Evolutionary conservation across 2,888 invertebrate genomes (phyloP), one percentile per base, ranked within the genome.

Genomic region (Ichneumon xanthorius): DNA sequence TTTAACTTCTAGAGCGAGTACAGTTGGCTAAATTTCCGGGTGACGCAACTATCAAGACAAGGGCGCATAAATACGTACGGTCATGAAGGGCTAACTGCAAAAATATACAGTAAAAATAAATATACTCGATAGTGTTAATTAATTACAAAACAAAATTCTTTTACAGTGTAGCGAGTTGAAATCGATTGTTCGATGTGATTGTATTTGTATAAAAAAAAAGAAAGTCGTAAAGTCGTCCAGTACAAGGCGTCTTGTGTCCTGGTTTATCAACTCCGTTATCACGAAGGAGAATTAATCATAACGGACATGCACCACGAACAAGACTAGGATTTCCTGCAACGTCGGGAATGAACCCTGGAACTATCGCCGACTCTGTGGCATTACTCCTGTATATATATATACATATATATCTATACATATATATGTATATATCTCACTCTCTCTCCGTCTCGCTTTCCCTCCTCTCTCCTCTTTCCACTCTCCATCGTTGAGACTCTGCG

Each of bases 401-500:
- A 68, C 78, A 16, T 45, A 37, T 37, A 37, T 22, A 55, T 55
- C 0, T 22, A 9, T 22, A 1, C 26, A 11, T 22, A 73, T 85
- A 16, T 22, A 26, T 58, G 0, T 26, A 22, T 22, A 11, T 58
- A 11, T 11, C 5, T 30, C 30, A 30, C 30, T 30, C 65, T 76
- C 73, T 71, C 73, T 73, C 65, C 30, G 48, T 61, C 22, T 14
- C 67, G 19, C n/a, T 37, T 45, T 61, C 22, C 3, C 67, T 16
- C n/a, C 71, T 19, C 37, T 67, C 58, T 58, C 58, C 26, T 61
- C 40, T 16, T 45, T 16, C n/a, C 71, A 19, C 37, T 67, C 58
- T 58, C 58, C 26, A 45, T 63, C 50, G 79, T 55, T 82, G 80
- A 86, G 88, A 90, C 88, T 86, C 88, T 90, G 92, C 89, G 92